Evolutionary conservation across 2,888 invertebrate genomes (phyloP), one percentile per base, ranked within the genome.

Genomic region (Nycteola revayana): DNA sequence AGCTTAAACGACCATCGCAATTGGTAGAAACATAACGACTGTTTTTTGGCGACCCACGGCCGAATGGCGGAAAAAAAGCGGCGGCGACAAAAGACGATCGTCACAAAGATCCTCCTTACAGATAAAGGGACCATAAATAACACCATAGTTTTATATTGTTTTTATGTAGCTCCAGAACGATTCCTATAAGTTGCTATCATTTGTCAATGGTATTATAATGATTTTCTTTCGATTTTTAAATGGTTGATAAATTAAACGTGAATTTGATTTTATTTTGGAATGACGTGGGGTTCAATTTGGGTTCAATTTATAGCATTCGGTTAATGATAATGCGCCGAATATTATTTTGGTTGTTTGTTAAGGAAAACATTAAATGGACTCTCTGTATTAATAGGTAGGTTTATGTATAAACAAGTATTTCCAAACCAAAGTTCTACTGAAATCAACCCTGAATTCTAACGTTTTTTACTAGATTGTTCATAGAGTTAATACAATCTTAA

Each of bases 61-160:
- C 30, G 25, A 25, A 22, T 35, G 39, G 29, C 49, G 49, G 65
- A 75, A 79, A 79, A 80, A 78, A 74, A 60, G 75, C 79, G 81
- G 83, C 73, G 52, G 54, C 73, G 77, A 82, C 82, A 84, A 83
- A 83, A 78, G 81, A 70, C 64, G 63, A 68, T 69, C 64, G 65
- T 66, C 66, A 60, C 65, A 61, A 60, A 73, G 77, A 77, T 77
- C 59, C 53, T 61, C 54, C 55, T 67, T 60, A 43, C 48, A 71
- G 82, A 83, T 83, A 83, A 75, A 73, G 55, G 41, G 62, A 62
- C 69, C 66, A 82, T 88, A 86, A 87, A 86, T 85, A 85, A 84
- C 84, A 80, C 78, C 58, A 75, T 75, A 66, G 68, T 71, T 76
- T 75, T 70, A 54, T 59, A 57, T 45, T 47, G 49, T 54, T 54